Base-by-base conservation (phyloP, 2,113 vertebrate genomes). In the Phalacrocorax pelagicus region DNA sequence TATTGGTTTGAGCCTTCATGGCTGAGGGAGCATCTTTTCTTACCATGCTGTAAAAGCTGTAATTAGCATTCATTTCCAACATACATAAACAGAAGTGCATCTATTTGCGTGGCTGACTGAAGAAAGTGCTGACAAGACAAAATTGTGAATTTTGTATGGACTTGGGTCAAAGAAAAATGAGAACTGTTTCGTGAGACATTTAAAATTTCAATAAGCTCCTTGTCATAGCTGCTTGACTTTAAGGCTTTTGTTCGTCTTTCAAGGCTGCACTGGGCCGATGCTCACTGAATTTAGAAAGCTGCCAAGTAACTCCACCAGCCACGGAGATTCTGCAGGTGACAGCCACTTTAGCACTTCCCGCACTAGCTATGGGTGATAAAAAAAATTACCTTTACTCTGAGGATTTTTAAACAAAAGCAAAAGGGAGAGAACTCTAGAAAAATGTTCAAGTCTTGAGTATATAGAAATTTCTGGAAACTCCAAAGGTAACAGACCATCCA, bases 261-360 rank as follows among this genome's bases (percentile, higher is more conserved):
- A 80, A 91, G 86, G 54, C 86, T 87, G 46, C 47, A 67, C 62
- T 22, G 15, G 54, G 62, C 47, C 84, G 85, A 75, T 85, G 80
- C 61, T 94, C 81, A 91, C 72, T 77, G 81, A 87, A 91, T 89
- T 91, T 92, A 95, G 71, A 84, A 74, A 85, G 82, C 84, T 80
- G 93, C 74, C 94, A 94, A 94, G 70, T 80, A 91, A 71, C 83
- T 88, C 86, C 61, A 96, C 55, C 73, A 94, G 84, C 91, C 89
- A 72, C 7, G 42, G 44, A n/a, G 19, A 62, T 92, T 80, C 81
- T 80, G 65, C 38, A 92, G 58, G 62, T 91, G 86, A 92, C 75
- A 93, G 86, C 70, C 86, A 83, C 88, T 94, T 91, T 66, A 94
- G 71, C 77, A 89, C 90, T 85, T 95, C 92, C 95, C 80, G 94